A percentile compares a stretch with the other conserved stretches of the same genome.
These are phyloP conservation scores for Danio tinwini DNA, from an alignment of 2,797 vertebrate genomes.

Conservation along the genomic window DNA sequence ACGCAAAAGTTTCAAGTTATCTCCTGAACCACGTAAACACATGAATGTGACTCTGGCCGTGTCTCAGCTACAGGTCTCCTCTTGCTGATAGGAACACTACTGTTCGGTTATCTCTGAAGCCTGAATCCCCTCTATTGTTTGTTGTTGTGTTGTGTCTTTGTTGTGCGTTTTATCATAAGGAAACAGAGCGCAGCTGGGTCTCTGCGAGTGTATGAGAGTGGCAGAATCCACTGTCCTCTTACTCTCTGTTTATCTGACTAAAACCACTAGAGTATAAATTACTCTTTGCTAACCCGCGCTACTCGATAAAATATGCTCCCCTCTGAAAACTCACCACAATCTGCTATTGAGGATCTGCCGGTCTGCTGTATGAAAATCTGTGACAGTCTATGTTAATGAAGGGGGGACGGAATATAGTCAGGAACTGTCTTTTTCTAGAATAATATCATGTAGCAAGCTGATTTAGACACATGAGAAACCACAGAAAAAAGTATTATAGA, in stretches of 20 bases:
- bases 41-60: constrained; percentile 7
- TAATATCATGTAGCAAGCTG: too few relatives aligned
- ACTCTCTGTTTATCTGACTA: constrained; percentile 45
- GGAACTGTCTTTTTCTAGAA: too few relatives aligned
- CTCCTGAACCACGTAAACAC: constrained; percentile 18
- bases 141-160: constrained; percentile 38
- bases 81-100: constrained; percentile 22
- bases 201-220: constrained; percentile 9
- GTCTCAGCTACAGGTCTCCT: constrained; percentile 20
- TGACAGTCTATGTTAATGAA: not conserved
- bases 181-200: constrained; percentile 43
- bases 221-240: constrained; percentile 28
- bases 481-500: too few relatives aligned
- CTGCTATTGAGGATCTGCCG: constrained; percentile 28
- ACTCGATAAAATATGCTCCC: constrained; percentile 46
- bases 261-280: constrained; percentile 56
- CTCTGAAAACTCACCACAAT: constrained; percentile 38
- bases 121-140: constrained; percentile 30
- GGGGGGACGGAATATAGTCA: not conserved
- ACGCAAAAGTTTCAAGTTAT: constrained; percentile 27
- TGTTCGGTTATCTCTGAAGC: constrained; percentile 9
- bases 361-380: constrained; percentile 2
- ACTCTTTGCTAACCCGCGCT: constrained; percentile 42
- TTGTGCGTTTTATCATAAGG: constrained; percentile 41
- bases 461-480: too few relatives aligned